Conservation (phyloP, 2,888 invertebrate genomes). For the Dicranocentrus wangi region DNA sequence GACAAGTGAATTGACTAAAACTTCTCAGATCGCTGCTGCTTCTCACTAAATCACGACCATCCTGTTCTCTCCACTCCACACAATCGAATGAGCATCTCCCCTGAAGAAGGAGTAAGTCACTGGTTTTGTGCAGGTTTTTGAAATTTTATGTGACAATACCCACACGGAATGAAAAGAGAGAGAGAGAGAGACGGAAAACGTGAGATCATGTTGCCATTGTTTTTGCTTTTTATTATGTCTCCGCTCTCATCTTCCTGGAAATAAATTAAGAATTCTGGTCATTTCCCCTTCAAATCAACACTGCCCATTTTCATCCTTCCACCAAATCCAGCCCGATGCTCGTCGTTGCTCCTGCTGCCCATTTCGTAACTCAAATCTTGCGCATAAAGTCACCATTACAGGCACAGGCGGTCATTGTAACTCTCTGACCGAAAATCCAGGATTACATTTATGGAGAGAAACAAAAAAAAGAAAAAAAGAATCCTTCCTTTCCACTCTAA, state of each 20-base stretch:
- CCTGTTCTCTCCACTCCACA: no score
- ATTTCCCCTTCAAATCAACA: conserved; percentile 30
- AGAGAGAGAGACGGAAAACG: no score
- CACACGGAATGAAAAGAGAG: conserved; percentile 22
- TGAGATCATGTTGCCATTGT: conserved; percentile 42
- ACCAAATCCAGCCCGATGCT: conserved; percentile 10
- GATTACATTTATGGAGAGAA: conserved; percentile 9
- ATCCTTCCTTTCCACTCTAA: neutral
- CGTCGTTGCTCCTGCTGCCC: no score
- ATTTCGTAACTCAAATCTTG: no score
- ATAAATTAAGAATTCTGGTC: conserved; percentile 51
- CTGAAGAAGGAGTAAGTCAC: no score
- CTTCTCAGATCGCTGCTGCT: no score
- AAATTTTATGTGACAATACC: conserved; percentile 1
- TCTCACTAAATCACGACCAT: no score
- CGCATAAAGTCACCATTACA: no score
- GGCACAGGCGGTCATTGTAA: conserved; percentile 24
- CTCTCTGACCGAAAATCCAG: conserved; percentile 7
- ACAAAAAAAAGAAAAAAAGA: no score
- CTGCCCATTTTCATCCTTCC: neutral
- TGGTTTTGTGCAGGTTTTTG: neutral
- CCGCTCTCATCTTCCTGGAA: conserved; percentile 20
- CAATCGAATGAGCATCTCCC: no score
- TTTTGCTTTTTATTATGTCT: neutral
- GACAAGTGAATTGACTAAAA: no score